Evolutionary conservation across 2,888 invertebrate genomes (phyloP).

Genomic region (Pegoplata infirma): DNA sequence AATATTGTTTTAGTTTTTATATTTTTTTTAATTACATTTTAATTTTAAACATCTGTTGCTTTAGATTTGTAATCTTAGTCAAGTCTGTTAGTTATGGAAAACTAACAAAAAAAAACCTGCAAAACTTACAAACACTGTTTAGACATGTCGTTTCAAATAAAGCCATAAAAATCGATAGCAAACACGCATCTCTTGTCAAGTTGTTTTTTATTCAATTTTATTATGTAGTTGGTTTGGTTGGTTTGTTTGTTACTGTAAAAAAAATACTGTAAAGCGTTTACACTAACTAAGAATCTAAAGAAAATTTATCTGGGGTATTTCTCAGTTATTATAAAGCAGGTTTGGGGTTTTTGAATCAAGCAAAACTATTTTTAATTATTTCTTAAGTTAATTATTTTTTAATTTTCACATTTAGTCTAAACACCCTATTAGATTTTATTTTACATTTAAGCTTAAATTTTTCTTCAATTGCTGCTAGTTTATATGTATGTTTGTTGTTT

Average conservation of each 20-base stretch:
- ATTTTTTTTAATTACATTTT: slow-evolving; percentile 32
- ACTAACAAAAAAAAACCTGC: slow-evolving; percentile 7
- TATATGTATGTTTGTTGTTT: slow-evolving; percentile 27
- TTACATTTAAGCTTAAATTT: too few relatives aligned
- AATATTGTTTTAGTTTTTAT: slow-evolving; percentile 32
- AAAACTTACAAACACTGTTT: slow-evolving; percentile 44
- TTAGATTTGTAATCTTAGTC: slow-evolving; percentile 27
- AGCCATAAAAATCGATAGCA: slow-evolving; percentile 59
- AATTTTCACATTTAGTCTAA: too few relatives aligned
- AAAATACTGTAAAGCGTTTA: too few relatives aligned
- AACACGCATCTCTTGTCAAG: slow-evolving; percentile 61
- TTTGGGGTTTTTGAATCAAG: too few relatives aligned
- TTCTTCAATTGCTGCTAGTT: slow-evolving; percentile 3
- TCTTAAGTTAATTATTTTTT: too few relatives aligned
- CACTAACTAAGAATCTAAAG: too few relatives aligned
- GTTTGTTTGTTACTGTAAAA: slow-evolving; percentile 7
- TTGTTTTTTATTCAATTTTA: background rate
- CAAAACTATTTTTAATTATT: too few relatives aligned
- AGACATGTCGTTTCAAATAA: slow-evolving; percentile 57
- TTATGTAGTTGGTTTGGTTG: slow-evolving; percentile 6
- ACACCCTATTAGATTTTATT: too few relatives aligned
- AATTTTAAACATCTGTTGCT: slow-evolving; percentile 47
- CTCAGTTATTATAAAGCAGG: too few relatives aligned
- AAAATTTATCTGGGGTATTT: too few relatives aligned
- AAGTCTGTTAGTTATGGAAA: slow-evolving; percentile 7